Percentiles rank a stretch among this genome's conserved stretches.
Conservation (phyloP, 2,888 invertebrate genomes). For the Caenorhabditis panamensis region DNA sequence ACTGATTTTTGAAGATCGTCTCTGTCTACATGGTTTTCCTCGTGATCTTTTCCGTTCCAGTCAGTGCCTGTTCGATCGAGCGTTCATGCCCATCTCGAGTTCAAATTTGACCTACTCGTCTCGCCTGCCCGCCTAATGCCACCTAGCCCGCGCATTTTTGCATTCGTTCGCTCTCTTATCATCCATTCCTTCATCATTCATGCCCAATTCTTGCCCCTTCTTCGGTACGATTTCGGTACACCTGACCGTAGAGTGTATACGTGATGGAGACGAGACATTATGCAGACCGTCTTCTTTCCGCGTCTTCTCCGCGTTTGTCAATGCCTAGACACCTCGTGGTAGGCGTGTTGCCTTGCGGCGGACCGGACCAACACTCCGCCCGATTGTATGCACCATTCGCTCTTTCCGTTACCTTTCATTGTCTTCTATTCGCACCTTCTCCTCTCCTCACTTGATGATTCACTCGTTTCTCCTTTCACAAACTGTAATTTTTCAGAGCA, state of each 20-base stretch:
- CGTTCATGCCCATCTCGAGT: neutral
- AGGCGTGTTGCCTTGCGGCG: constrained; percentile 25
- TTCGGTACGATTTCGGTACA: constrained; percentile 42
- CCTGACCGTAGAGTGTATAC: constrained; percentile 21
- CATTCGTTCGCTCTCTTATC: constrained; percentile 5
- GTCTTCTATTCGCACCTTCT: neutral
- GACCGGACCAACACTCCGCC: constrained; percentile 19
- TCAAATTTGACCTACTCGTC: too few species aligned
- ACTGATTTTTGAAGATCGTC: constrained; percentile 33
- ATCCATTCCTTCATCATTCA: too few species aligned
- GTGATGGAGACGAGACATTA: constrained; percentile 35
- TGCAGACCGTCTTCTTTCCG: constrained; percentile 37
- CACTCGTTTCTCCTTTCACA: constrained; percentile 5
- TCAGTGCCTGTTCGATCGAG: too few species aligned
- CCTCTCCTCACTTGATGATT: constrained; percentile 24
- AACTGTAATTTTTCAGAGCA: constrained; percentile 43
- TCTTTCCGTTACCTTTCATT: neutral
- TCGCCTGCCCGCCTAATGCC: too few species aligned
- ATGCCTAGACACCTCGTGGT: constrained; percentile 42
- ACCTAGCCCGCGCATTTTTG: neutral
- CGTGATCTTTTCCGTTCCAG: neutral
- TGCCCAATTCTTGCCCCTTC: neutral
- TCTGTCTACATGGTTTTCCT: neutral
- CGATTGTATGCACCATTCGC: neutral
- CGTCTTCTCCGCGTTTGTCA: constrained; percentile 32